Evolutionary conservation across 2,113 vertebrate species (phyloP).

Genomic region (Prionailurus bengalensis): DNA sequence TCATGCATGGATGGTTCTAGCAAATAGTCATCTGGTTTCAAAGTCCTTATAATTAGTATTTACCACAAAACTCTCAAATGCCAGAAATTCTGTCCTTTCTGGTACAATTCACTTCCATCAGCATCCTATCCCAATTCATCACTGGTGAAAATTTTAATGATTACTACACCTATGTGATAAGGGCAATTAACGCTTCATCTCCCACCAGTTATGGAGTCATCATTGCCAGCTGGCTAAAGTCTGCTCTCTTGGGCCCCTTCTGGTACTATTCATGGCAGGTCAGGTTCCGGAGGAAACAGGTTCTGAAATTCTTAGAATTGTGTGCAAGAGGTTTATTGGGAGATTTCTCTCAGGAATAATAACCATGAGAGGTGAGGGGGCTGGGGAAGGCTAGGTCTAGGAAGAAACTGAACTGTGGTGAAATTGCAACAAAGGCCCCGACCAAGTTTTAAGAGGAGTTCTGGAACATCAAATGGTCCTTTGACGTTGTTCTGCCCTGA

Average conservation of each 20-base stretch:
- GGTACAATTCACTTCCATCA: background rate
- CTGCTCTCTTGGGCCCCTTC: background rate
- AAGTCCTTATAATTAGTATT: background rate
- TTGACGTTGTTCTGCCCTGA: background rate
- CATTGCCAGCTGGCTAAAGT: conserved; percentile 11
- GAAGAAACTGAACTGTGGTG: background rate
- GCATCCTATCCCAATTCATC: background rate
- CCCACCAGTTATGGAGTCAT: background rate
- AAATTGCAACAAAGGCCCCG: background rate
- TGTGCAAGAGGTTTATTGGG: background rate
- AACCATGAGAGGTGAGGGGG: background rate
- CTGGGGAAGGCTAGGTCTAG: background rate
- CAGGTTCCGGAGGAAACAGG: conserved; percentile 46
- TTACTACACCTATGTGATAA: background rate
- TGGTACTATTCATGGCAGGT: conserved; percentile 18
- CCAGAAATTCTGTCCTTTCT: background rate
- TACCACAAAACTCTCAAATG: background rate
- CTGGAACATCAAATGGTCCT: background rate
- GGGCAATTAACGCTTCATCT: conserved; percentile 13
- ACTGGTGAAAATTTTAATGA: background rate
- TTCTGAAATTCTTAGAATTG: conserved; percentile 29
- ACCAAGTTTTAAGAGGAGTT: background rate
- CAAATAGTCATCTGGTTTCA: background rate
- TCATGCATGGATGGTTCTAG: background rate
- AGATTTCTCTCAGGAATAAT: background rate